Evolutionary conservation across 1,140 invertebrate genomes (phyloP).

Genomic region (Achroia grisella): DNA sequence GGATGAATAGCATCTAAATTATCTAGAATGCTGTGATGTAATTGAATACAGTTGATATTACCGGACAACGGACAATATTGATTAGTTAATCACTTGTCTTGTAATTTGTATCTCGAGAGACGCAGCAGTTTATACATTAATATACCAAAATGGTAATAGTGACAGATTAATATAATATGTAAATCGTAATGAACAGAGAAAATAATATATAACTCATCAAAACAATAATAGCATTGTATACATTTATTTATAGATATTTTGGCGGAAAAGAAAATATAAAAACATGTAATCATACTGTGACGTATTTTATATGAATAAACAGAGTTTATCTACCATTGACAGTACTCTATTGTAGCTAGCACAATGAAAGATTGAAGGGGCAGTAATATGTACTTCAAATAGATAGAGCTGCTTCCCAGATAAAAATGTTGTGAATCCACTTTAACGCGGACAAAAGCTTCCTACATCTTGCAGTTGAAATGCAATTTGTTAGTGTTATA

Average conservation of each 20-base stretch:
- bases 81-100: too few relatives aligned
- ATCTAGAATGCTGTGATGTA: not conserved
- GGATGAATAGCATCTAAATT: constrained; percentile 1
- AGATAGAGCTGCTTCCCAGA: constrained; percentile 5
- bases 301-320: not conserved
- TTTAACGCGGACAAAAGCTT: constrained; percentile 4
- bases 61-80: not conserved
- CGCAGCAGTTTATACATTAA: too few relatives aligned
- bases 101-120: not conserved
- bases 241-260: too few relatives aligned
- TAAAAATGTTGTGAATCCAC: constrained; percentile 19
- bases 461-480: constrained; percentile 7
- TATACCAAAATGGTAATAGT: too few relatives aligned
- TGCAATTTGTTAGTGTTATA: constrained; percentile 2
- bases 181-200: too few relatives aligned
- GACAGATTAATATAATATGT: too few relatives aligned
- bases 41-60: not conserved
- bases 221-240: too few relatives aligned
- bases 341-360: not conserved
- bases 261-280: too few relatives aligned
- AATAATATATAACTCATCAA: too few relatives aligned
- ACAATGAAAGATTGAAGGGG: constrained; percentile 8
- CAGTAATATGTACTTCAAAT: constrained; percentile 5
- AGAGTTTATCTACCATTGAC: too few relatives aligned
- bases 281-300: not conserved